phyloP scores from a whole-genome alignment of 2,888 invertebrate species.

The Gymnocheta viridis region DNA sequence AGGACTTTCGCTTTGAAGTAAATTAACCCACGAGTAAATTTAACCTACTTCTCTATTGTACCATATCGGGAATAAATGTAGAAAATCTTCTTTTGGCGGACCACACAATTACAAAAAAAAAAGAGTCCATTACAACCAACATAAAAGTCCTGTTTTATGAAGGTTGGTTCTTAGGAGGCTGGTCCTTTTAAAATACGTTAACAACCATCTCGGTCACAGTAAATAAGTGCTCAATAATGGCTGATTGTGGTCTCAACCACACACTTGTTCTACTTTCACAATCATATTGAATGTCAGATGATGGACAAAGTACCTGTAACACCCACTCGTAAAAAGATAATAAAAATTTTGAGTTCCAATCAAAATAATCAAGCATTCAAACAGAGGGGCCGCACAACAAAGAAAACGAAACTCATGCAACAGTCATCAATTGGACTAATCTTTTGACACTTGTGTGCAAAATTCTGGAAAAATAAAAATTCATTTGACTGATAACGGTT shows the following conservation, averaged over 20 bases:
- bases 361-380: conserved; percentile 52
- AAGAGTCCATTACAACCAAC: neutral
- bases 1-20: too few species aligned
- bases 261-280: neutral
- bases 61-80: too few species aligned
- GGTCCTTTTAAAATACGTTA: conserved; percentile 14
- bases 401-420: conserved; percentile 32
- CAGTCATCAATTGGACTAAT: conserved; percentile 28
- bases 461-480: conserved; percentile 34
- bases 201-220: conserved; percentile 3
- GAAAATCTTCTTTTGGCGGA: neutral
- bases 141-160: neutral
- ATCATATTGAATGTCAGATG: conserved; percentile 47
- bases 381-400: conserved; percentile 32
- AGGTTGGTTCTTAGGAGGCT: conserved; percentile 29
- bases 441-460: conserved; percentile 54
- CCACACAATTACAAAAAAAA: neutral
- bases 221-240: neutral
- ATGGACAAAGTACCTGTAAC: conserved; percentile 66
- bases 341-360: conserved; percentile 50
- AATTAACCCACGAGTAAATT: too few species aligned
- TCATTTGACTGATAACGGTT: conserved; percentile 49
- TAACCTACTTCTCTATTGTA: too few species aligned
- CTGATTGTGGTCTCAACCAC: conserved; percentile 45
- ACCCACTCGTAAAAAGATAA: conserved; percentile 59